Base-by-base conservation (phyloP, 2,797 vertebrate species). In the Ptychadena robeensis region DNA sequence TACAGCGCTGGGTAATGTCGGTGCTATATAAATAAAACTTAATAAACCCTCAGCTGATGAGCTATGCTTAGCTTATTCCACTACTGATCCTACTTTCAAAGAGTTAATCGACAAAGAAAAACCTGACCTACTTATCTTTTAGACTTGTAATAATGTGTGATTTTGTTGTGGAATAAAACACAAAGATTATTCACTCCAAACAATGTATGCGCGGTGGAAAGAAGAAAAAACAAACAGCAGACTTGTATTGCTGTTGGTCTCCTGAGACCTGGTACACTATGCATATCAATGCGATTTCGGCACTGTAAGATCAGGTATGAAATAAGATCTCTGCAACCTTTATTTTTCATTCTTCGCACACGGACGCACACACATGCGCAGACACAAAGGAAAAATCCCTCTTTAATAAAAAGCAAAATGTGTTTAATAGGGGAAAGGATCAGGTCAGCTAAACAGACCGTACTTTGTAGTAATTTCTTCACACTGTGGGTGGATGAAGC, bases 381-480 rank as follows among this genome's bases (percentile, higher is more conserved):
- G 4, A 38, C 73, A 61, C 14, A 31, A 68, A 68, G 38, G n/a
- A 69, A 73, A 73, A 34, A 31, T 31, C 9, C 7, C 14, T 38
- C 15, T 12, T 59, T 69, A 76, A 76, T 76, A 22, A 77, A 82
- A 71, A 70, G 57, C 66, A 65, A 65, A 82, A 77, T 77, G 73
- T 82, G 81, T 65, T 76, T 82, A 76, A 75, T 48, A 15, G 67
- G 31, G 18, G 73, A 82, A 53, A 38, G n/a, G 67, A 65, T 57
- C 81, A 71, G 73, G 67, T 34, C 81, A 70, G 53, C 66, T 70
- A 63, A 76, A 82, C 34, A 76, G 64, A 40, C 80, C 44, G 35
- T 27, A 64, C 81, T 82, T 71, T 77, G 66, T 48, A 77, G 81
- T 82, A 70, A 34, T 9, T 77, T 77, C 65, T n/a, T 34, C 67